A percentile compares a stretch with the other conserved stretches of the same genome.
phyloP scores from a whole-genome alignment of 1,140 invertebrate species.

The Eupeodes corollae region DNA sequence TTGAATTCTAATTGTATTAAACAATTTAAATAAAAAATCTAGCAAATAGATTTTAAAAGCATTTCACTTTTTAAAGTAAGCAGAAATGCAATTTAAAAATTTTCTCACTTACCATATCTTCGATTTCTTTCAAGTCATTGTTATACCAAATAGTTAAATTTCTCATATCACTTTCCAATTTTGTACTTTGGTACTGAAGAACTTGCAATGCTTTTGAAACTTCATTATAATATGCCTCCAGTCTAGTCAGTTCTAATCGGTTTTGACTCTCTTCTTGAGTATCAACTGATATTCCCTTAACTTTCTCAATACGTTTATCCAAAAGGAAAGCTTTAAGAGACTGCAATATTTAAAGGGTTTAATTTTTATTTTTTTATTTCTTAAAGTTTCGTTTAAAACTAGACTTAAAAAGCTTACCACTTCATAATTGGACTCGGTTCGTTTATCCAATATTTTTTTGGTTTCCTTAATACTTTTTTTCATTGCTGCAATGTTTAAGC shows the following conservation, averaged over 20 bases:
- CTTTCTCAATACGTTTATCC: conserved; percentile 12
- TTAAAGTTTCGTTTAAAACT: background rate
- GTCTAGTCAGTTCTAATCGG: conserved; percentile 7
- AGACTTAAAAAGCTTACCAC: conserved; percentile 1
- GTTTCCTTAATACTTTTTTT: background rate
- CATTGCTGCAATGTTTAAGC: conserved; percentile 10
- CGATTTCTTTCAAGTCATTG: conserved; percentile 20
- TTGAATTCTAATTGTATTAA: too few species aligned
- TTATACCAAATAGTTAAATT: conserved; percentile 35
- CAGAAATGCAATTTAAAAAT: too few species aligned
- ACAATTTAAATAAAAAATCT: too few species aligned
- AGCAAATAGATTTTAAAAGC: too few species aligned
- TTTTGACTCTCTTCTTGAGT: conserved; percentile 18
- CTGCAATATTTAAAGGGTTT: background rate
- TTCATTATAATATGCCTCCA: conserved; percentile 18
- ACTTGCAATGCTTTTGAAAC: conserved; percentile 18
- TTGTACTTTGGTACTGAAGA: conserved; percentile 41
- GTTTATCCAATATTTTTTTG: background rate
- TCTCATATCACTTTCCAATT: conserved; percentile 44
- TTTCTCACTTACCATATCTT: conserved; percentile 10
- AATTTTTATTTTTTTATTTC: background rate
- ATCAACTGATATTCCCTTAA: conserved; percentile 16
- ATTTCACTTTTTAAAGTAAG: too few species aligned
- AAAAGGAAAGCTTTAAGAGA: too few species aligned
- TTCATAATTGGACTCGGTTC: conserved; percentile 1